Conservation (phyloP, 2,888 invertebrate genomes). For the Copidosoma aretas region DNA sequence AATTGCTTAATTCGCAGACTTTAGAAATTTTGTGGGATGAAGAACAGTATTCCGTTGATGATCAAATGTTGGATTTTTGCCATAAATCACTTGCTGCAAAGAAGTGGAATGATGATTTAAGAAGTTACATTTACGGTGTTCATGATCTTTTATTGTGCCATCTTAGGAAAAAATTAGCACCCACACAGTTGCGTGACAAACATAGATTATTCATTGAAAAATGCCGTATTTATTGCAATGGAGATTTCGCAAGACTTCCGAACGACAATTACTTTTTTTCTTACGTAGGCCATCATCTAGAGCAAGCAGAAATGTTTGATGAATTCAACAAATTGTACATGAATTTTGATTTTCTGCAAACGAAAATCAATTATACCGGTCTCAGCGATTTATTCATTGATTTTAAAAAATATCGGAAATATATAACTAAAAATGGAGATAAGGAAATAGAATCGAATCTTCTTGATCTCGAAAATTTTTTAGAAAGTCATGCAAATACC, state of each 20-base stretch:
- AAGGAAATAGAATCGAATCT: conserved; percentile 63
- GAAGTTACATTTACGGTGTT: conserved; percentile 73
- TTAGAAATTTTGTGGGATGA: conserved; percentile 65
- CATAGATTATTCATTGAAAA: conserved; percentile 69
- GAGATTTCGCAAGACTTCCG: conserved; percentile 68
- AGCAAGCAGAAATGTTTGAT: conserved; percentile 65
- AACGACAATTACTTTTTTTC: conserved; percentile 77
- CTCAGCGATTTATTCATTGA: conserved; percentile 75
- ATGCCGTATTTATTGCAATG: conserved; percentile 65
- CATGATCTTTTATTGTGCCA: conserved; percentile 74
- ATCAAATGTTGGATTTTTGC: conserved; percentile 70
- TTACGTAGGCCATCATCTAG: conserved; percentile 76
- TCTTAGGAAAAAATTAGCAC: conserved; percentile 64
- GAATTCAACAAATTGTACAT: conserved; percentile 71
- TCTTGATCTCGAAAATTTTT: conserved; percentile 67
- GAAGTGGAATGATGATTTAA: conserved; percentile 68
- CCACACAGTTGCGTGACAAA: conserved; percentile 63
- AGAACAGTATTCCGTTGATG: conserved; percentile 65
- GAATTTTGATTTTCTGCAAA: conserved; percentile 74
- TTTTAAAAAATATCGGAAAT: conserved; percentile 69
- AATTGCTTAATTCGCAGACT: conserved; percentile 54
- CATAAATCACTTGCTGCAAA: conserved; percentile 73
- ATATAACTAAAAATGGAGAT: conserved; percentile 66
- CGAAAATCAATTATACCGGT: conserved; percentile 73
- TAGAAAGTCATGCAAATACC: conserved; percentile 69